Conservation (phyloP, 2,113 vertebrate genomes). For the Psilopogon haemacephalus region DNA sequence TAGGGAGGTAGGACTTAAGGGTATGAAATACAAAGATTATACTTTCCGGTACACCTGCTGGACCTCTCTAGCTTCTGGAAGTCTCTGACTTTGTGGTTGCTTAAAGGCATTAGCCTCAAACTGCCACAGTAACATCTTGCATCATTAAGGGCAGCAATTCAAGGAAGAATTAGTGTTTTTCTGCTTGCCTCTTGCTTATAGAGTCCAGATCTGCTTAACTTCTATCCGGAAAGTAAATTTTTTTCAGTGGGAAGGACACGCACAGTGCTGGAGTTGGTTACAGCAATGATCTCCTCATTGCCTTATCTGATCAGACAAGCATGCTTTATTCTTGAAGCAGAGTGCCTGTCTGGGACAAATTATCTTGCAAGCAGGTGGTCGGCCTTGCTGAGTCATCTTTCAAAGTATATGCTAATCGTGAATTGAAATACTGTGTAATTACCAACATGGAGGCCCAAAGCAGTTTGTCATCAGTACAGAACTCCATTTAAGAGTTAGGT, state of each 20-base stretch:
- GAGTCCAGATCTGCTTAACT: background rate
- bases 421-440: conserved; percentile 15
- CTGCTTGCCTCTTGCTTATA: background rate
- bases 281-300: background rate
- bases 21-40: no score
- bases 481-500: background rate
- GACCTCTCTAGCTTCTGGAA: no score
- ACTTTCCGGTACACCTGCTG: no score
- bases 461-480: conserved; percentile 26
- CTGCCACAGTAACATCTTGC: background rate
- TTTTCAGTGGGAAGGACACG: background rate
- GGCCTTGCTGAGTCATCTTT: background rate
- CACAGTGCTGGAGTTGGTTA: background rate
- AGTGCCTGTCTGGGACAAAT: background rate
- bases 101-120: no score
- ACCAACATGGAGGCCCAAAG: background rate
- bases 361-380: background rate
- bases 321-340: background rate
- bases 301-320: background rate
- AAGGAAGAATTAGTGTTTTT: background rate
- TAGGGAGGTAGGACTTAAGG: no score
- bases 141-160: background rate
- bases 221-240: background rate
- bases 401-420: background rate
- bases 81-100: no score